Evolutionary conservation across 2,113 vertebrate genomes (phyloP), one percentile per base, ranked within the genome.

Genomic region (Muntiacus reevesi): DNA sequence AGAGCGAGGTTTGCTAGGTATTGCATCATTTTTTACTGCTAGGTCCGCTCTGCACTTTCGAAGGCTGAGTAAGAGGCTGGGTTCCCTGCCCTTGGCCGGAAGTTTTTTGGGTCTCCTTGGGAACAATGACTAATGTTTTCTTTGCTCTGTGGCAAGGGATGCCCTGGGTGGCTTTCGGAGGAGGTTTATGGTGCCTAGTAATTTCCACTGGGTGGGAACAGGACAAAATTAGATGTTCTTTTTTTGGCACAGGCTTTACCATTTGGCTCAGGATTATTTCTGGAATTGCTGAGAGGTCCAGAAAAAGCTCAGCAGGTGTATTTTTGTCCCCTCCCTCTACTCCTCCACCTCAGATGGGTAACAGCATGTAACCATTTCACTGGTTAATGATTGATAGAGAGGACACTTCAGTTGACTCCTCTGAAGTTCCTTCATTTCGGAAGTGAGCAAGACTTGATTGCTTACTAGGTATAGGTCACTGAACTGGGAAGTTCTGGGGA

Each of bases 81-180:
- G 25, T 52, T 86, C 62, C 52, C 64, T 52, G 55, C 54, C 10
- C n/a, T 30, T 27, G 28, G 78, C 95, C 21, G 15, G 45, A 62
- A 89, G 25, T n/a, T 19, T 54, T n/a, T 19, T 54, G 92, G 27
- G 52, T 97, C 54, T 85, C 33, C 27, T 84, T 40, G 36, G 91
- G 60, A 76, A 74, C 1, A 14, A 12, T 97, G 97, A 97, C 67
- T 92, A 15, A 94, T 54, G 91, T 47, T 78, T 87, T 81, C 64
- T 93, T 86, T 1, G 13, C 19, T 62, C 21, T 57, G 43, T 76
- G 91, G 64, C n/a, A 84, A n/a, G 67, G 93, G 83, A 71, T 89
- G 67, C 86, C 76, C 78, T 47, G 71, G 33, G 12, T 71, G 82
- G 60, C 76, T 88, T 96, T 59, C 14, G 10, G 89, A 94, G 79